Conservation (phyloP, 2,888 invertebrate species). For the Microctonus brassicae region DNA sequence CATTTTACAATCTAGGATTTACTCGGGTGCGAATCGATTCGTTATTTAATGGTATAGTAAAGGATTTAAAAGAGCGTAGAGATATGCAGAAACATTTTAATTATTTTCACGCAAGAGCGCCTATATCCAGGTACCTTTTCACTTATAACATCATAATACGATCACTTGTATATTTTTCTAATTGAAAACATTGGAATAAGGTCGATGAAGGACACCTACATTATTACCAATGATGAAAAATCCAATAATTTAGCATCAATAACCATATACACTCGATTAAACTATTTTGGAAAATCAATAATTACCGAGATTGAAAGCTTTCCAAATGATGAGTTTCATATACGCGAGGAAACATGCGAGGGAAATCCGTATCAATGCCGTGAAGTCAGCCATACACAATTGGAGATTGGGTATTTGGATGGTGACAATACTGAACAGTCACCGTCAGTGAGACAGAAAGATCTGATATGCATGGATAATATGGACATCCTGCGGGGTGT, state of each 20-base stretch:
- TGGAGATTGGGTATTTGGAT: constrained; percentile 49
- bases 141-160: neutral
- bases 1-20: constrained; percentile 51
- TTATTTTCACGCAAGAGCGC: constrained; percentile 51
- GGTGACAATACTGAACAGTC: constrained; percentile 41
- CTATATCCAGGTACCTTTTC: constrained; percentile 55
- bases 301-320: constrained; percentile 56
- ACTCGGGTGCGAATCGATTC: constrained; percentile 50
- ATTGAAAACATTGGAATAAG: constrained; percentile 38
- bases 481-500: constrained; percentile 11
- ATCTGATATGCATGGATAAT: constrained; percentile 44
- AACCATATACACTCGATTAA: constrained; percentile 57
- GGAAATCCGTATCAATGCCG: constrained; percentile 54
- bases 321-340: constrained; percentile 49
- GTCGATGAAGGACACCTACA: constrained; percentile 53
- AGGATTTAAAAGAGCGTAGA: constrained; percentile 53
- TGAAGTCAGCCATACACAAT: constrained; percentile 47
- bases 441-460: constrained; percentile 26
- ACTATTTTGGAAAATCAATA: constrained; percentile 57
- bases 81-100: constrained; percentile 51
- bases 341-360: constrained; percentile 54
- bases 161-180: neutral
- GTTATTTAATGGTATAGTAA: constrained; percentile 58
- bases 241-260: constrained; percentile 45
- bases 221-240: constrained; percentile 48